Evolutionary conservation across 2,113 vertebrate genomes (phyloP), one percentile per base, ranked within the genome.

Genomic region (Cynocephalus volans): DNA sequence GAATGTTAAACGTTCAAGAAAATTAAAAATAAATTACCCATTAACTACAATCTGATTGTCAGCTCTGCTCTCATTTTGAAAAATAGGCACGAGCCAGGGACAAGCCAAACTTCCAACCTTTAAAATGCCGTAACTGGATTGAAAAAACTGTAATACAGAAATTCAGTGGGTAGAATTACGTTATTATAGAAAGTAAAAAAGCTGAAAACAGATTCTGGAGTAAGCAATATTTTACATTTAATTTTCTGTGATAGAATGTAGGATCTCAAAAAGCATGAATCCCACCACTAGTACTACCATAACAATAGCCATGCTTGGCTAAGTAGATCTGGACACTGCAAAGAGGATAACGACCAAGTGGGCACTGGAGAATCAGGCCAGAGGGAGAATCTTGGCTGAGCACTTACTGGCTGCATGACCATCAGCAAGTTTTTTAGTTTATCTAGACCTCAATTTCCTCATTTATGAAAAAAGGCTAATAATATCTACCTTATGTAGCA

Each of bases 11-110:
- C 62, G 54, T 85, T 77, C 65, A 95, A 52, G 52, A 92, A 93
- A 93, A 88, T 81, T 91, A 81, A 94, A 95, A 95, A 67, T 82
- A 90, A 94, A 85, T 88, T 72, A 69, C 24, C 58, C 24, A 81
- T 85, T 96, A 91, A 75, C 26, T 83, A 89, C 7, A 31, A 69
- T 79, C 60, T 88, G 56, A 90, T 54, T 58, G 28, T 83, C 1
- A 96, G 50, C 33, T 86, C 52, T 95, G 69, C 18, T 82, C 45
- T 83, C n/a, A 33, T 76, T 84, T 73, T 69, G 6, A 96, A 86
- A 94, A 92, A 69, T 0, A 84, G 73, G 13, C 23, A 52, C 1
- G 6, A 90, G 52, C 58, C 56, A 79, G 84, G 62, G 33, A 87
- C 2, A 73, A 82, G 41, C 8, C 28, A 70, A 75, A 80, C 28